Evolutionary conservation across 2,797 vertebrate genomes (phyloP), one percentile per base, ranked within the genome.

Genomic region (Phylloscopus collybita): DNA sequence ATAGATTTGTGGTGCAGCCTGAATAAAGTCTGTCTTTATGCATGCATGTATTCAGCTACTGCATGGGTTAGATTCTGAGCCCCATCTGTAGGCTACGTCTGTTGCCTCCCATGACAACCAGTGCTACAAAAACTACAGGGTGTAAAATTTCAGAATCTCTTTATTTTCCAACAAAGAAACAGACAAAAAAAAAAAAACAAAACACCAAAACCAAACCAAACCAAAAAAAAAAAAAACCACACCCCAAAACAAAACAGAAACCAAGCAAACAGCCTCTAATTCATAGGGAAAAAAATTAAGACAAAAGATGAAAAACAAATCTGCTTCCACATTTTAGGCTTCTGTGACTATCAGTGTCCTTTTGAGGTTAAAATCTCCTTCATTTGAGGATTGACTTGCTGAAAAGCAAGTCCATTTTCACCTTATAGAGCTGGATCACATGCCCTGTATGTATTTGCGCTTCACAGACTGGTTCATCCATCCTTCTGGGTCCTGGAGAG

Each of bases 1-100:
- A 94, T 80, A 86, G 90, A 92, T 92, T 90, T 86, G 40, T 17
- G 51, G 59, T 62, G 34, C 76, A 74, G 54, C 30, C 85, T 84
- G 87, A 92, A 81, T 90, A 45, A 89, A 84, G 70, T 66, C 89
- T 90, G 45, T 62, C 62, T 93, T 80, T 80, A 73, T 64, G 54
- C 13, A 6, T 78, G n/a, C 69, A 22, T 60, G 36, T 76, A 64
- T 92, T 91, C 84, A 72, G 38, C 47, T 75, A 59, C n/a, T 3
- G 5, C 81, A 86, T 44, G 56, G 62, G 66, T 90, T 94, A 59
- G 79, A 59, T 88, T 93, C 87, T 73, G 59, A 90, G 54, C 34
- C 62, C 47, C 62, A 88, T 85, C 74, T 92, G 72, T 60, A 82
- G 60, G 32, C 84, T 85, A 15, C 0, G 27, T 84, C 61, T 95